Evolutionary conservation across 2,888 invertebrate species (phyloP).

Genomic region (Lamellibrachia satsuma): DNA sequence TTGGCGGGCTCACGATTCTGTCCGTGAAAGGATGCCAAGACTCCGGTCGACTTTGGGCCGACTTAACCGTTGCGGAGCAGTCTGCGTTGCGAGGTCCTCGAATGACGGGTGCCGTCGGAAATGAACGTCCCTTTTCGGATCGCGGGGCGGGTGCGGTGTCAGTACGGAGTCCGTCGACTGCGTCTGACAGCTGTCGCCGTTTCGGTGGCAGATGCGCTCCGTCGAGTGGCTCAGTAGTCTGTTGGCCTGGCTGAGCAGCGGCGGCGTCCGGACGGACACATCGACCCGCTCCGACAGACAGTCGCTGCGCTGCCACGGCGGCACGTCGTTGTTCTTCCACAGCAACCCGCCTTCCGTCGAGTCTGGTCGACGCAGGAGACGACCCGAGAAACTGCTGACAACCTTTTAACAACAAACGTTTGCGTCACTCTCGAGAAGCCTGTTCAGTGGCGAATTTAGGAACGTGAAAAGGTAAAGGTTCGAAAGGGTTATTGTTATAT

Average conservation of each 20-base stretch:
- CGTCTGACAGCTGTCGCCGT: not conserved
- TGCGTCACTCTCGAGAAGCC: not conserved
- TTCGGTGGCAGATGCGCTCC: not conserved
- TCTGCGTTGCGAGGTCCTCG: not conserved
- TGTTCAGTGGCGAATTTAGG: not conserved
- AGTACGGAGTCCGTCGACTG: not conserved
- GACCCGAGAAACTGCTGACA: not conserved
- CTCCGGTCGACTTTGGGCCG: not conserved
- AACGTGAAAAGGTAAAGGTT: not conserved
- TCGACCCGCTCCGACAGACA: conserved; percentile 5
- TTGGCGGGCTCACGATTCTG: not conserved
- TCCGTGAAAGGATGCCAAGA: not conserved
- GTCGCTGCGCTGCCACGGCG: not conserved
- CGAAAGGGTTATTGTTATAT: too few species aligned
- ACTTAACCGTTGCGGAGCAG: not conserved
- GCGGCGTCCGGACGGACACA: not conserved
- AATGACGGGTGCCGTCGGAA: not conserved
- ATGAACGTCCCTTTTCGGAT: not conserved
- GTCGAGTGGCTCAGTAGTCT: not conserved
- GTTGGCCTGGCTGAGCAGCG: not conserved
- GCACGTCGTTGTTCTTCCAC: not conserved
- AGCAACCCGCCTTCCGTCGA: not conserved
- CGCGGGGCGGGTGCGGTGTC: not conserved
- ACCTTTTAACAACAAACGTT: not conserved
- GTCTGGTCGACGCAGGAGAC: not conserved